Evolutionary conservation across 2,888 invertebrate species (phyloP).

Genomic region (Coleophora deauratella): DNA sequence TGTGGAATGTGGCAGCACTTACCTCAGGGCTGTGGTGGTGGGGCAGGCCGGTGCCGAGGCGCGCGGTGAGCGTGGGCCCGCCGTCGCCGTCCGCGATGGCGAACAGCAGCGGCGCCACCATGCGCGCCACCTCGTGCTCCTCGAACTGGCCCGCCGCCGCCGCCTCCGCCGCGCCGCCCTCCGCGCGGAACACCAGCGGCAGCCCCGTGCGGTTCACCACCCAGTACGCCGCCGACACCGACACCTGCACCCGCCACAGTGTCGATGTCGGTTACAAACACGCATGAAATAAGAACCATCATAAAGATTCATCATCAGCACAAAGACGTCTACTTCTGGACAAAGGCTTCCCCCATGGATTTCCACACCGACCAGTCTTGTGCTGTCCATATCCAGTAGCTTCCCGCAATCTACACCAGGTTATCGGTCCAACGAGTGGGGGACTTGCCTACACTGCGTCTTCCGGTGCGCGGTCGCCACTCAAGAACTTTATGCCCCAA

Average conservation of each 20-base stretch:
- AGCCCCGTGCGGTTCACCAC: conserved; percentile 96
- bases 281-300: not conserved
- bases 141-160: conserved; percentile 93
- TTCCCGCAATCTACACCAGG: too few relatives aligned
- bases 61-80: conserved; percentile 81
- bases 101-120: conserved; percentile 94
- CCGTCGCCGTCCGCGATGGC: conserved; percentile 94
- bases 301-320: too few relatives aligned
- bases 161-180: conserved; percentile 82
- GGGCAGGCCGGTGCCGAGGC: conserved; percentile 81
- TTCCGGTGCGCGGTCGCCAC: too few relatives aligned
- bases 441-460: too few relatives aligned
- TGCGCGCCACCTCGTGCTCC: conserved; percentile 95
- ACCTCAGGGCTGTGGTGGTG: conserved; percentile 42
- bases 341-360: too few relatives aligned
- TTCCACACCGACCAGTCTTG: too few relatives aligned
- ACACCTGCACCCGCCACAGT: conserved; percentile 75
- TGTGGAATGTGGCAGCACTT: too few relatives aligned
- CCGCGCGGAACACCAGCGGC: conserved; percentile 96
- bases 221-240: conserved; percentile 92
- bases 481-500: too few relatives aligned
- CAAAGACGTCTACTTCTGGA: too few relatives aligned
- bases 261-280: too few relatives aligned
- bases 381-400: too few relatives aligned
- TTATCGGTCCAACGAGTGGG: too few relatives aligned